Percentiles rank a stretch among this genome's conserved stretches.
Conservation (phyloP, 2,113 vertebrate species). For the Heterotis niloticus region DNA sequence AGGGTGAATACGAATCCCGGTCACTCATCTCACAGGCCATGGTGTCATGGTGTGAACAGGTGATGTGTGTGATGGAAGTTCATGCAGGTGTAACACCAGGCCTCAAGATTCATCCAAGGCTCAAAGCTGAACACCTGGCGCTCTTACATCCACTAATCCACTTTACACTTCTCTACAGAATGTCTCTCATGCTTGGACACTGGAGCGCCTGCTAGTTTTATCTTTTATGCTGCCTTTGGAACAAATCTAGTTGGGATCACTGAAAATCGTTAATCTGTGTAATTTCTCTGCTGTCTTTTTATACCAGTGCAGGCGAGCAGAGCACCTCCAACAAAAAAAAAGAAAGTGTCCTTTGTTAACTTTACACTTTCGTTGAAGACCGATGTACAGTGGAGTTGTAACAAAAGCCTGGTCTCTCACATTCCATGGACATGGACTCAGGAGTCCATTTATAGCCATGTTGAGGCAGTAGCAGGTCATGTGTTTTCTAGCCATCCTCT, state of each 20-base stretch:
- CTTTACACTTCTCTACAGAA: too few species aligned
- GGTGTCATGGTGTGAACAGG: too few species aligned
- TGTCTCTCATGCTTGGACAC: too few species aligned
- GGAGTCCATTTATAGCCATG: slow-evolving; percentile 8
- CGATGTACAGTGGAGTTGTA: not conserved
- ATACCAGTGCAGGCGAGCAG: not conserved
- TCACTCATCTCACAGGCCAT: too few species aligned
- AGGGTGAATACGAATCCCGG: too few species aligned
- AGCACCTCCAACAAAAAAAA: not conserved
- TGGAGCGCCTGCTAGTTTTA: too few species aligned
- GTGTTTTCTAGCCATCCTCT: not conserved
- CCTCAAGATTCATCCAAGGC: too few species aligned
- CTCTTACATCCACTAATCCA: too few species aligned
- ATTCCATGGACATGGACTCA: not conserved
- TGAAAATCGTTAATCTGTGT: not conserved
- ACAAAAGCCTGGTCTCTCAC: not conserved
- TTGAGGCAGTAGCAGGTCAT: not conserved
- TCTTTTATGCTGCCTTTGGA: too few species aligned
- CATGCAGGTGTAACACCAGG: too few species aligned
- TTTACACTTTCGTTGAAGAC: not conserved
- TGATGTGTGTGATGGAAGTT: too few species aligned
- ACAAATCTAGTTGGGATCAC: not conserved
- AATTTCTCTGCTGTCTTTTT: slow-evolving; percentile 8
- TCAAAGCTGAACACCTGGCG: too few species aligned
- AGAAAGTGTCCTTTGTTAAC: not conserved